Percentiles rank a stretch among this genome's conserved stretches.
Evolutionary conservation across 35 echinoderm and acorn worm species (phyloP).

Genomic region (Apostichopus japonicus): DNA sequence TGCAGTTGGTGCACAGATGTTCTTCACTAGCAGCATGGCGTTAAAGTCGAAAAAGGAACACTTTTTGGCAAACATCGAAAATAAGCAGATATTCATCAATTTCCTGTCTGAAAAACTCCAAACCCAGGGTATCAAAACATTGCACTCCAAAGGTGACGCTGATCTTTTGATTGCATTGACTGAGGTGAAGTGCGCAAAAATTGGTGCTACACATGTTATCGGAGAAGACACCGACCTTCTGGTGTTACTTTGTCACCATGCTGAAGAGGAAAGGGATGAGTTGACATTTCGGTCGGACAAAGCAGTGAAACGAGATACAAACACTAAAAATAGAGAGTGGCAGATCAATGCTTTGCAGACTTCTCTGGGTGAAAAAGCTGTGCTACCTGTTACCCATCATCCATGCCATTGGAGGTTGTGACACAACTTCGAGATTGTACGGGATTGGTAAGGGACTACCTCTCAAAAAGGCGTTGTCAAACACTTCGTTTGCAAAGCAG

Average conservation of each 20-base stretch:
- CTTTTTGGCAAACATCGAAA: slow-evolving; percentile 10
- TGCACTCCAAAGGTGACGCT: slow-evolving; percentile 56
- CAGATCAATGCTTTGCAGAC: neutral
- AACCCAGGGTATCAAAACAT: neutral
- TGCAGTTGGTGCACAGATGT: neutral
- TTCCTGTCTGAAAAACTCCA: neutral
- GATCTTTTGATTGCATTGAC: slow-evolving; percentile 51
- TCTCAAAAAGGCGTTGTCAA: neutral
- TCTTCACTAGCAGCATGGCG: neutral
- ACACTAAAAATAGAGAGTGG: neutral
- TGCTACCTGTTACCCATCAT: slow-evolving; percentile 19
- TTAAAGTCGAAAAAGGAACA: slow-evolving; percentile 6
- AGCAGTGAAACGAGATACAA: neutral
- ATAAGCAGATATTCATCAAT: slow-evolving; percentile 50
- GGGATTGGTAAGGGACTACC: slow-evolving; percentile 41
- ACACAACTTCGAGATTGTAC: slow-evolving; percentile 40
- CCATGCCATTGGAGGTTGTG: slow-evolving; percentile 56
- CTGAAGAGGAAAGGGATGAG: neutral
- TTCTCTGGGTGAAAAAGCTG: neutral
- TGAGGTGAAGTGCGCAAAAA: slow-evolving; percentile 11
- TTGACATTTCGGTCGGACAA: neutral
- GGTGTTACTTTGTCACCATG: slow-evolving; percentile 37
- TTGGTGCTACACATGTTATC: neutral
- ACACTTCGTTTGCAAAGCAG: neutral
- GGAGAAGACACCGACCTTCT: slow-evolving; percentile 51